Evolutionary conservation across 2,113 vertebrate genomes (phyloP).

Genomic region (Sturnira hondurensis): DNA sequence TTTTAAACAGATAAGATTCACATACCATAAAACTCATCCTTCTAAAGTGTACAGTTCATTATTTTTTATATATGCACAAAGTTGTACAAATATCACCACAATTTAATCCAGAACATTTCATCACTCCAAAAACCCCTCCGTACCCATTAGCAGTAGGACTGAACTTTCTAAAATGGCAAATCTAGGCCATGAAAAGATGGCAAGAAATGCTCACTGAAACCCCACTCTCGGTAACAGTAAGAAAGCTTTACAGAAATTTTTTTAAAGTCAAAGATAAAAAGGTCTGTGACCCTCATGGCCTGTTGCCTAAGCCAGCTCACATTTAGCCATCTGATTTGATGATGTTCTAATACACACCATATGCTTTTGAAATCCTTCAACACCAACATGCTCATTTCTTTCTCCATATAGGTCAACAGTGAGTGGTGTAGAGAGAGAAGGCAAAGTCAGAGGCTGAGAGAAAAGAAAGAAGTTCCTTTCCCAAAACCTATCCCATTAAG

Average conservation of each 20-base stretch:
- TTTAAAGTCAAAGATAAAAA: not conserved
- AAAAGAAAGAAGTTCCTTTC: conserved; percentile 45
- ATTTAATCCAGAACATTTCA: not conserved
- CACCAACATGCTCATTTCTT: not conserved
- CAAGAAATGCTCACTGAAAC: conserved; percentile 4
- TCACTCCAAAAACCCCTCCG: not conserved
- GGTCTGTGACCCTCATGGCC: not conserved
- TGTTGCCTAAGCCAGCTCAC: not conserved
- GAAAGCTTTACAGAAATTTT: not conserved
- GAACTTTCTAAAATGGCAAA: not conserved
- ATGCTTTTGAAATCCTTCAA: conserved; percentile 1
- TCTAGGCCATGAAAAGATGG: conserved; percentile 26
- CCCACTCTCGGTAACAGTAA: not conserved
- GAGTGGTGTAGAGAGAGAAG: not conserved
- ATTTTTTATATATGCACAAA: not conserved
- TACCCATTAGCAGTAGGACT: not conserved
- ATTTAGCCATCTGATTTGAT: not conserved
- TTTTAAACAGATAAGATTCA: not conserved
- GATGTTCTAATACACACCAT: not conserved
- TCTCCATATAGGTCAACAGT: not conserved
- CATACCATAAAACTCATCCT: not conserved
- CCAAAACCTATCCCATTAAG: conserved; percentile 51
- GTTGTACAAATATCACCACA: not conserved
- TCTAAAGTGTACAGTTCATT: not conserved
- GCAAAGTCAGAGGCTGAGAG: not conserved